A percentile compares a stretch with the other conserved stretches of the same genome.
Evolutionary conservation across 2,888 invertebrate species (phyloP).

Genomic region (Drosophila ochracea): DNA sequence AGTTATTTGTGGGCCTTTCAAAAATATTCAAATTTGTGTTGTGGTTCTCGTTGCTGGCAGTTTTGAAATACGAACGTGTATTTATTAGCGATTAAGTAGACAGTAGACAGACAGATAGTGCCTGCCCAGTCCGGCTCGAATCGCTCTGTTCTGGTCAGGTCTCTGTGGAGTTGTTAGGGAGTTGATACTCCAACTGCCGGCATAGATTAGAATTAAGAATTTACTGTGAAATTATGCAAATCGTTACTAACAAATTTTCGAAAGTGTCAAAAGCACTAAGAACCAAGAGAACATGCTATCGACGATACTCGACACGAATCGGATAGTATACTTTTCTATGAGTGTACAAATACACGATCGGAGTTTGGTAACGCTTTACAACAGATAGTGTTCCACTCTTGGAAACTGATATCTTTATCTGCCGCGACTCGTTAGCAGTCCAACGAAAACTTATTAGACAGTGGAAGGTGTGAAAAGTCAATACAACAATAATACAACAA

Average conservation of each 20-base stretch:
- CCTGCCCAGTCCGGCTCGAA: background rate
- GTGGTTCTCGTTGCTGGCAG: conserved; percentile 25
- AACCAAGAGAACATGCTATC: conserved; percentile 29
- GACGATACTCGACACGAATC: conserved; percentile 19
- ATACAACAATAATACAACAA: conserved; percentile 3
- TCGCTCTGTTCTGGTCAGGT: conserved; percentile 10
- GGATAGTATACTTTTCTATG: background rate
- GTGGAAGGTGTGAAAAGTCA: conserved; percentile 70
- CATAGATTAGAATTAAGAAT: conserved; percentile 70
- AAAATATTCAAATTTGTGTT: conserved; percentile 69
- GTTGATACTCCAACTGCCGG: conserved; percentile 42
- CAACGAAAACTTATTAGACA: conserved; percentile 46
- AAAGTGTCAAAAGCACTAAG: conserved; percentile 73
- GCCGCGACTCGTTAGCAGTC: conserved; percentile 51
- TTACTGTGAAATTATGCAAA: conserved; percentile 81
- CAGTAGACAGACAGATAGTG: conserved; percentile 3
- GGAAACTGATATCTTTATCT: conserved; percentile 75
- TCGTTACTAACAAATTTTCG: conserved; percentile 70
- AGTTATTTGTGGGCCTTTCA: conserved; percentile 49
- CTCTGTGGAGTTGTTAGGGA: conserved; percentile 7
- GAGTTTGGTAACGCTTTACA: conserved; percentile 16
- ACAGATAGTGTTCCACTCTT: conserved; percentile 43
- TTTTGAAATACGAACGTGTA: conserved; percentile 77
- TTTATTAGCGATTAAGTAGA: conserved; percentile 78
- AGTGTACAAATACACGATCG: background rate